Conservation (phyloP, 2,113 vertebrate species). For the Myrmophylax atrothorax region DNA sequence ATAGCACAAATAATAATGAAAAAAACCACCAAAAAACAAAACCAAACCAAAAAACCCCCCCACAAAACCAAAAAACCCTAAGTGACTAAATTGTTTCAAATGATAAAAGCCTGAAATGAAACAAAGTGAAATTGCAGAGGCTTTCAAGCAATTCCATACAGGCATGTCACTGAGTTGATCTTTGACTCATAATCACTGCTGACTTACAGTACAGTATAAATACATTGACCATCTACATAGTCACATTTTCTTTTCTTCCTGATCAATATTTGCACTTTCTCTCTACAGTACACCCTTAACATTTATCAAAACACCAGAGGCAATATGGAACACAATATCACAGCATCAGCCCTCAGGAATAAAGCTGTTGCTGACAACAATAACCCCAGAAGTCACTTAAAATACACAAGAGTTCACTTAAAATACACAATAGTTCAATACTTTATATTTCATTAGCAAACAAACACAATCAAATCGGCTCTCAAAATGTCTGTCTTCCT, state of each 20-base stretch:
- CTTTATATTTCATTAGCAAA: not conserved
- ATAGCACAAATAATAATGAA: not conserved
- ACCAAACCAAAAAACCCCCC: no score
- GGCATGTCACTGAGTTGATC: not conserved
- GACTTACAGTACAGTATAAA: not conserved
- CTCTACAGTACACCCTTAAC: not conserved
- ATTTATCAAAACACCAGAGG: not conserved
- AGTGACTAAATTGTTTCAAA: not conserved
- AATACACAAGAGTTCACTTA: not conserved
- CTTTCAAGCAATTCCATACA: not conserved
- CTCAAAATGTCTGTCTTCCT: not conserved
- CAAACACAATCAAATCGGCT: not conserved
- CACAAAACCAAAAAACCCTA: not conserved
- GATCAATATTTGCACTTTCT: not conserved
- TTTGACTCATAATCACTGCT: not conserved
- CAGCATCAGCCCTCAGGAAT: not conserved
- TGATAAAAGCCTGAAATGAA: not conserved
- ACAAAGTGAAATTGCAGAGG: not conserved
- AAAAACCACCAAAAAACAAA: not conserved
- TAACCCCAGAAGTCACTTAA: not conserved
- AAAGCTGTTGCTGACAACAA: not conserved
- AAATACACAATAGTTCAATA: not conserved
- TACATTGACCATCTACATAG: not conserved
- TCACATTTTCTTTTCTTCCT: not conserved
- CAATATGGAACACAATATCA: not conserved